These are phyloP conservation scores for Gopherus evgoodei DNA, from an alignment of 2,113 vertebrate species.

Conservation along the genomic window DNA sequence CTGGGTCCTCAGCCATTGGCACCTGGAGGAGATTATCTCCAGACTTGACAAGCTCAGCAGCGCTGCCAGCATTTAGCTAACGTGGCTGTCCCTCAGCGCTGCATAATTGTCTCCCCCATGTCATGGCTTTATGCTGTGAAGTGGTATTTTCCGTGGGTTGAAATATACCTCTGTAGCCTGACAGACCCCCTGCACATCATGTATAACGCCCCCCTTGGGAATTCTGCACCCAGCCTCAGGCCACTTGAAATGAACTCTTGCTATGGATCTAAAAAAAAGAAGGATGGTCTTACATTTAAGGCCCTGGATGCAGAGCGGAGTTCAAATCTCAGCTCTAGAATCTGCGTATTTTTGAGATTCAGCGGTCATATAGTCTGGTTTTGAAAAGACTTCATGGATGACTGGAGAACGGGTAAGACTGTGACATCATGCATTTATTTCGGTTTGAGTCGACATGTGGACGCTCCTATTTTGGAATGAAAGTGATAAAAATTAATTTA, in stretches of 20 bases:
- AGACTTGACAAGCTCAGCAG: not conserved
- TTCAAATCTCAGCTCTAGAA: not conserved
- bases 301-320: not conserved
- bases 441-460: not conserved
- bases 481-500: not conserved
- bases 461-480: not conserved
- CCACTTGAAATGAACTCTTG: not conserved
- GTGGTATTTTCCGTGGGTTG: not conserved
- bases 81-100: not conserved
- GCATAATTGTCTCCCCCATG: not conserved
- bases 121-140: not conserved
- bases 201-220: not conserved
- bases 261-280: not conserved
- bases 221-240: not conserved
- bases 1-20: not conserved
- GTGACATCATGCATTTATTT: not conserved
- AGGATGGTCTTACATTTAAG: not conserved
- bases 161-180: not conserved
- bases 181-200: not conserved
- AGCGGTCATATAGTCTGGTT: not conserved
- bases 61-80: not conserved
- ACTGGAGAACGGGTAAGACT: not conserved
- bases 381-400: not conserved
- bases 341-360: not conserved
- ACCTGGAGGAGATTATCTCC: not conserved